Evolutionary conservation across 2,797 vertebrate genomes (phyloP), one percentile per base, ranked within the genome.

Genomic region (Netta rufina): DNA sequence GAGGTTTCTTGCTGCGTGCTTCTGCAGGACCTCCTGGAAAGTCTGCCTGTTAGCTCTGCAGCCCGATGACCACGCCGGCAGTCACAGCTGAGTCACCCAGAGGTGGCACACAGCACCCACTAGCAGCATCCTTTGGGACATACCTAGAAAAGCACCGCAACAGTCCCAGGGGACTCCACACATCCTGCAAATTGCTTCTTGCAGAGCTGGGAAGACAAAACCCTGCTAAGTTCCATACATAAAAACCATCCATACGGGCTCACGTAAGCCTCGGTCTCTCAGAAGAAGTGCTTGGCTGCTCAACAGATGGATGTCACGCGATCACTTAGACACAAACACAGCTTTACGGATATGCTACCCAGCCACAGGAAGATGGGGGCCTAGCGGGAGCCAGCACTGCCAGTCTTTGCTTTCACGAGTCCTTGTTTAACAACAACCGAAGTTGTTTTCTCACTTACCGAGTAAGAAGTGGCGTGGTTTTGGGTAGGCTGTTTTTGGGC

Each of bases 351-450:
- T 41, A 51, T 3, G 12, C 82, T 58, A 30, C 53, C 39, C 58
- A 43, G 36, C 0, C 0, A 54, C 0, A 13, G 80, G 75, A 92
- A 54, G 73, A 39, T 2, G 12, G 69, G 39, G 89, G 84, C 85
- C 78, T 91, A 62, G 81, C 78, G 87, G 74, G 78, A 94, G 54
- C 45, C 89, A 85, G 41, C 14, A 33, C 65, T 92, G 56, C 70
- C 84, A 93, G 76, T 66, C 64, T 70, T 61, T 4, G 25, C 65
- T 65, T 89, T 86, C 82, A 66, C 64, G 22, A 81, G 27, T 10
- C 8, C 56, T 91, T 80, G 75, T 89, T 91, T 62, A 86, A 61
- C 76, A 89, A 72, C 87, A 94, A 32, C 67, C 36, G 33, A 93
- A 76, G 74, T 92, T 65, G 24, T 81, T 90, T 89, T 95, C 77